These are phyloP conservation scores for Neelides folsomi DNA, from an alignment of 2,888 invertebrate genomes.

Conservation along the genomic window DNA sequence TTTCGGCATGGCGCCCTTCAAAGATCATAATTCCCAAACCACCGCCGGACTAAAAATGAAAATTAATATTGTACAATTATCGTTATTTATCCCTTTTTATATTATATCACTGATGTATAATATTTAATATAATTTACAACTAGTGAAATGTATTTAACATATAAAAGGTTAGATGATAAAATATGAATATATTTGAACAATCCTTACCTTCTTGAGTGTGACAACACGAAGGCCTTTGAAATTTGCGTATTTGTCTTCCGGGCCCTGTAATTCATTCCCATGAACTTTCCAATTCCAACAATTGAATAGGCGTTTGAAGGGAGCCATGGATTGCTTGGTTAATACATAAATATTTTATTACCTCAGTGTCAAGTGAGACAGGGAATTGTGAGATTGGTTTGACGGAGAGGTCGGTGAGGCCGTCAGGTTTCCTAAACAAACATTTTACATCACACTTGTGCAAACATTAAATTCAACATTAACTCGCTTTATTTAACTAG, in stretches of 20 bases:
- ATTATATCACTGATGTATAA: too few species aligned
- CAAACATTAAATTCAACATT: background rate
- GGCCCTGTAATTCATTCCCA: slow-evolving; percentile 50
- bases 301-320: background rate
- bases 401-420: slow-evolving; percentile 70
- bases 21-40: slow-evolving; percentile 90
- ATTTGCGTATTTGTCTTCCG: slow-evolving; percentile 54
- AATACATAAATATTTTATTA: slow-evolving; percentile 36
- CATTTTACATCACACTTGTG: background rate
- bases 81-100: too few species aligned
- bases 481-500: too few species aligned
- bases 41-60: slow-evolving; percentile 50
- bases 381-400: slow-evolving; percentile 78
- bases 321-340: background rate
- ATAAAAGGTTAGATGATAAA: background rate
- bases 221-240: slow-evolving; percentile 69
- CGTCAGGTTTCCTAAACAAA: slow-evolving; percentile 51
- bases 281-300: slow-evolving; percentile 10
- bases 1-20: slow-evolving; percentile 81
- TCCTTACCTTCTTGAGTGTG: slow-evolving; percentile 66
- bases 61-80: too few species aligned
- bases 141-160: background rate
- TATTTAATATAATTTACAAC: too few species aligned
- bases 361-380: slow-evolving; percentile 68
- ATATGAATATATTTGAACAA: background rate